Evolutionary conservation across 2,797 vertebrate species (phyloP), one percentile per base, ranked within the genome.

Genomic region (Notoglanidium macrostoma): DNA sequence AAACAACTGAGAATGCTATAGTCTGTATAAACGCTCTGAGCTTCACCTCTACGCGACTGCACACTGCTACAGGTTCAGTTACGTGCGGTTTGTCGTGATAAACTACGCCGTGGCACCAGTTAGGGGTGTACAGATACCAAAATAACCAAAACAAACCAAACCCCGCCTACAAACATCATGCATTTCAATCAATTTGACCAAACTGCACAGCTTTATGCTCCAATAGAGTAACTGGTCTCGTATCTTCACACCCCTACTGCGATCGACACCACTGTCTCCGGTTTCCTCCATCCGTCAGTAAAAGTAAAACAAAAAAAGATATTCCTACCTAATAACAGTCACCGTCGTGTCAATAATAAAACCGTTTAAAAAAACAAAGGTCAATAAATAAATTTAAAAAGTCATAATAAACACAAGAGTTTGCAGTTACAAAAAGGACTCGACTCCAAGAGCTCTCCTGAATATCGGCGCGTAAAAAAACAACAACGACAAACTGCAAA

Each of bases 291-390:
- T 87, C 72, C 12, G 76, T 84, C 61, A n/a, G 83, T 80, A 68
- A 74, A 80, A 70, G 23, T 23, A 40, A 80, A 32, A 85, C 70
- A 83, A 65, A 59, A 46, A 12, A 14, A 51, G 0, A 40, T 21
- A 9, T 10, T 32, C 35, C 17, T 57, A 85, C 85, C 44, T 85
- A 85, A 74, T 90, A 91, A 91, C 89, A 91, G 90, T 91, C 90
- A 80, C 73, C 14, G 86, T 90, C 87, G 40, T 87, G 73, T 77
- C 32, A 85, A 61, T 86, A 80, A 68, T 85, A 89, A 85, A 90
- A 87, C 46, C 12, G 74, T 84, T 86, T 77, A 86, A 23, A 46
- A 5, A 59, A 86, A 86, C 40, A 65, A 21, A 77, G 40, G 26
- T 49, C n/a, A 68, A 68, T 68, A 68, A 83, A 21, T 23, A 35